Evolutionary conservation across 1,140 invertebrate species (phyloP), one percentile per base, ranked within the genome.

Genomic region (Macrobrachium nipponense): DNA sequence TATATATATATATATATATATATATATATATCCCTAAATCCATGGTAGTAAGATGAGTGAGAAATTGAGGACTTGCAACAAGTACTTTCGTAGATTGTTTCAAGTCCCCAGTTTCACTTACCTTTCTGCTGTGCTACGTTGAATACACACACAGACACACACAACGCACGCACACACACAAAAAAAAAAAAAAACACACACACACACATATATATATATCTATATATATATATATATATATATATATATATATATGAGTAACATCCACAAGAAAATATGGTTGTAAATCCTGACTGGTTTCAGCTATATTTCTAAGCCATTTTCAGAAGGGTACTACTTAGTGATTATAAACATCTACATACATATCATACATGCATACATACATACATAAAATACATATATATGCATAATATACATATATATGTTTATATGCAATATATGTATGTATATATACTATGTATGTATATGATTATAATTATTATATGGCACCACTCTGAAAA

Each of bases 151-250:
- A n/a, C n/a, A n/a, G n/a, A n/a, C n/a, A n/a, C n/a, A n/a, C n/a
- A n/a, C n/a, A n/a, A n/a, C n/a, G n/a, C n/a, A n/a, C n/a, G n/a
- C n/a, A n/a, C n/a, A n/a, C n/a, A n/a, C n/a, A n/a, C n/a, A n/a
- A n/a, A n/a, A n/a, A n/a, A n/a, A n/a, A n/a, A n/a, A n/a, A n/a
- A n/a, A n/a, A n/a, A n/a, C n/a, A n/a, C n/a, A n/a, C n/a, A n/a
- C n/a, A n/a, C n/a, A 51, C n/a, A 51, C 36, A 75, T 43, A 76
- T 18, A 59, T 76, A 76, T 76, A 59, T 76, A 76, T 76, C 58
- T 76, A 77, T 77, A 77, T 77, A 77, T 58, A 58, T 77, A 77
- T 77, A 77, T 77, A 77, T 77, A 77, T 77, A 77, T 77, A 77
- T 77, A 77, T 77, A 77, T 77, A 77, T 77, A 77, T 77, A 77